Evolutionary conservation across 2,888 invertebrate genomes (phyloP), one percentile per base, ranked within the genome.

Genomic region (Lepidocyrtoides sp.): DNA sequence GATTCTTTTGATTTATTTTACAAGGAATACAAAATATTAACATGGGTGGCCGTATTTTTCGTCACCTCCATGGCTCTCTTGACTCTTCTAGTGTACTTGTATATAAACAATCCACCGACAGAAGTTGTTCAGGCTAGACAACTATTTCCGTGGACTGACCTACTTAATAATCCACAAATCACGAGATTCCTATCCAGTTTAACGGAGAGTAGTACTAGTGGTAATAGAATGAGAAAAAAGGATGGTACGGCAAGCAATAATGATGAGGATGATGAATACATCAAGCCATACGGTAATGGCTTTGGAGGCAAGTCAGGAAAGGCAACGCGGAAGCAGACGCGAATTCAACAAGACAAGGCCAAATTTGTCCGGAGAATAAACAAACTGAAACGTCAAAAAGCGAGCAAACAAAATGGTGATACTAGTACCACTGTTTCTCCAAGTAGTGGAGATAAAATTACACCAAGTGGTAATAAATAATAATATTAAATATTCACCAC

Each of bases 21-120:
- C 92, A 93, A 92, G 48, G 91, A 94, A 60, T 93, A 94, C 85
- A 94, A 94, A 72, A 51, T 94, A 8, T 75, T 94, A 29, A 93
- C 93, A 20, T 94, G 94, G 94, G 94, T 85, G 14, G 92, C 84
- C 26, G 77, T 93, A 14, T 91, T 94, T 10, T 82, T 93, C 17
- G 88, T 91, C 0, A 92, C 92, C 7, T 89, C 91, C n/a, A 66
- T 94, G 23, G 93, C 91, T 14, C 44, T 93, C 5, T 44, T 93
- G 2, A 72, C 83, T 36, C 82, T 93, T 5, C 29, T 94, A 0
- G 89, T 92, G 0, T 93, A 84, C 54, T 36, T 94, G n/a, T 94
- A 94, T 83, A 82, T 93, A 2, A 93, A 93, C 48, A 93, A 93
- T 89, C 94, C 94, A 4, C 94, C 94, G 3, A 94, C 94, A n/a